Percentiles rank a stretch among this genome's conserved stretches.
Conservation (phyloP, 2,113 vertebrate genomes). For the Ophiodon elongatus region DNA sequence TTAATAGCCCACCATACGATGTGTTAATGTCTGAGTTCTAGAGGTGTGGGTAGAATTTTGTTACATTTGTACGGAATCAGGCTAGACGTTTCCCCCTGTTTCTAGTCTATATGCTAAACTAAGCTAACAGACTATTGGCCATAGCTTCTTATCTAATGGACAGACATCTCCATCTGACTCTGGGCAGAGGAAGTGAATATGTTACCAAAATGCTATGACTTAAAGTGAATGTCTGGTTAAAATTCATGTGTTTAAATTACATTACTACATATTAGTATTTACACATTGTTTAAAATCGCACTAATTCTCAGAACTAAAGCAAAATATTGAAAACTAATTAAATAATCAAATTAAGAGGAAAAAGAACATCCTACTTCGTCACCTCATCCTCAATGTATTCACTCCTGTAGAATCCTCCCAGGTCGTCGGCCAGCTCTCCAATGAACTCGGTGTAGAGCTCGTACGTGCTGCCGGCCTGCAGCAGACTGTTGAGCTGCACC, state of each 20-base stretch:
- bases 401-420: constrained; percentile 94
- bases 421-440: constrained; percentile 90
- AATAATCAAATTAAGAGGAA: not conserved
- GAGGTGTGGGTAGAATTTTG: too few species aligned
- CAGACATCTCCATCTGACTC: not conserved
- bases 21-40: too few species aligned
- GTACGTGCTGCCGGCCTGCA: constrained; percentile 77
- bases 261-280: not conserved
- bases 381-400: constrained; percentile 82
- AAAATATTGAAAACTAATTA: not conserved
- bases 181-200: not conserved
- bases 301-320: not conserved
- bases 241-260: not conserved
- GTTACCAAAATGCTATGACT: not conserved
- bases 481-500: constrained; percentile 70
- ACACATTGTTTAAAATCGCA: not conserved
- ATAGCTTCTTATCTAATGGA: too few species aligned
- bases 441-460: constrained; percentile 83
- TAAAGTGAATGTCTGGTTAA: not conserved
- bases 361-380: constrained; percentile 81
- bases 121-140: not conserved
- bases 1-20: not conserved
- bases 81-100: not conserved
- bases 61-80: too few species aligned
- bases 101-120: not conserved